Conservation (phyloP, 2,888 invertebrate genomes). For the Rotaria macrura region DNA sequence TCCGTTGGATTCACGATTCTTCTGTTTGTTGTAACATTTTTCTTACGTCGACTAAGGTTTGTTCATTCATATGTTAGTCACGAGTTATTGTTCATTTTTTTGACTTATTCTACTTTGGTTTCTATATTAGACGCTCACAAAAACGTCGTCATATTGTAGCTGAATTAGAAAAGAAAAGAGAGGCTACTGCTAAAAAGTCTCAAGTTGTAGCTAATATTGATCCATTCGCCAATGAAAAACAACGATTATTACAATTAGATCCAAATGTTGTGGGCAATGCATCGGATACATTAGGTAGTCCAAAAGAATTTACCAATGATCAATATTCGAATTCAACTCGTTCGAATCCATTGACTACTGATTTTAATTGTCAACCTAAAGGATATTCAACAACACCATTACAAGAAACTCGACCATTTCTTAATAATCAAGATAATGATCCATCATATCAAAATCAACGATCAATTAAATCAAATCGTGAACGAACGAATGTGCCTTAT, state of each 20-base stretch:
- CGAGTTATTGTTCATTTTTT: no score
- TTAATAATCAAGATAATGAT: neutral
- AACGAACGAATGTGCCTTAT: neutral
- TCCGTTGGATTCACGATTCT: neutral
- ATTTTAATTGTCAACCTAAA: neutral
- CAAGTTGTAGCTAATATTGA: neutral
- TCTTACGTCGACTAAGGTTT: neutral
- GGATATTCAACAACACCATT: neutral
- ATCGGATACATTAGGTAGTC: neutral
- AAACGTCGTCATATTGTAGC: neutral
- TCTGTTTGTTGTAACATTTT: neutral
- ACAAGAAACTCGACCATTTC: neutral
- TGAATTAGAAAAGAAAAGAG: neutral
- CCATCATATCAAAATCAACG: neutral
- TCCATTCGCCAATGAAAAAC: neutral
- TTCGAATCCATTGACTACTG: neutral
- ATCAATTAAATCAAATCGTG: neutral
- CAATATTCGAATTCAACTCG: neutral
- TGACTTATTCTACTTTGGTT: no score
- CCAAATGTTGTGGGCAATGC: neutral
- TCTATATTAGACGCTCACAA: neutral
- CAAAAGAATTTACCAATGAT: neutral
- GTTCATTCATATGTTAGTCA: neutral
- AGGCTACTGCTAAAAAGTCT: neutral
- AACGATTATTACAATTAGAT: neutral